A percentile compares a stretch with the other conserved stretches of the same genome.
phyloP scores from a whole-genome alignment of 2,113 vertebrate genomes.

The Phaethornis superciliosus region DNA sequence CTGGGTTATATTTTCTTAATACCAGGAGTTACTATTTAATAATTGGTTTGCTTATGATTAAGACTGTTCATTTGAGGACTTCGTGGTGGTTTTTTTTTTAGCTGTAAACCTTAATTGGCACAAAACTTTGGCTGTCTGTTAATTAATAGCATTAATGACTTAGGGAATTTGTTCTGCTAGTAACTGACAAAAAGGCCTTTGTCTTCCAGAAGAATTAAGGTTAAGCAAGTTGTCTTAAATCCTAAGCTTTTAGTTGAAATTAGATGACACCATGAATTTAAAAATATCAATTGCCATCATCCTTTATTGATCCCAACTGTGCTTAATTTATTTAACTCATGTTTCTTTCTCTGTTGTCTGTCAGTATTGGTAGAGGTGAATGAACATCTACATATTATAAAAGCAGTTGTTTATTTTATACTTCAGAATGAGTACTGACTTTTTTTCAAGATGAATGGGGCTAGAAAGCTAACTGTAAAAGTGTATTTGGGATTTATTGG shows the following conservation, averaged over 20 bases:
- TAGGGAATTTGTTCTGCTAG: neutral
- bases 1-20: fast-evolving
- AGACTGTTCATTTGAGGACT: neutral
- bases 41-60: neutral
- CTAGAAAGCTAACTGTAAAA: neutral
- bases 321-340: too few species aligned
- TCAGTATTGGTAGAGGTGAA: neutral
- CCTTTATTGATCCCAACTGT: neutral
- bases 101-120: neutral
- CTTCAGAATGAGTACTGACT: neutral
- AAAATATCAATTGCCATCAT: neutral
- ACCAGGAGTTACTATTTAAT: neutral
- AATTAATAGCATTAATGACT: neutral
- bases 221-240: neutral
- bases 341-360: neutral
- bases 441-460: neutral
- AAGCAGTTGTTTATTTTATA: neutral
- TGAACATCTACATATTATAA: neutral
- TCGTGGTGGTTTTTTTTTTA: neutral
- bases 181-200: neutral
- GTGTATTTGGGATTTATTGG: neutral
- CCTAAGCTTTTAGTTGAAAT: neutral
- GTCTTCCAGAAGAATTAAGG: neutral
- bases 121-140: neutral
- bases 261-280: neutral